Evolutionary conservation across 2,888 invertebrate genomes (phyloP).

Genomic region (Agrenia bidenticulata): DNA sequence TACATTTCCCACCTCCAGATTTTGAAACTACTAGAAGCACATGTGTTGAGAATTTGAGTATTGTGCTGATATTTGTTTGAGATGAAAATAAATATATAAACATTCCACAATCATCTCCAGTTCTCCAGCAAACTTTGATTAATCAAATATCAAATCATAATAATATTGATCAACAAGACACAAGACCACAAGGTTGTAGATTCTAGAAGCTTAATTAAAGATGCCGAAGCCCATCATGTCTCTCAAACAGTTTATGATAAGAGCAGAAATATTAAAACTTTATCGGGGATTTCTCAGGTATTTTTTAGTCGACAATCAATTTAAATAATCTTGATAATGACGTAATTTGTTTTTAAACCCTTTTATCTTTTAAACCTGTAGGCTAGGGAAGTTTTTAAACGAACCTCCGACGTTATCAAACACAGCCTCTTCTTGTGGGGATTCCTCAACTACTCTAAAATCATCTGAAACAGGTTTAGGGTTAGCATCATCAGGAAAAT

Average conservation of each 20-base stretch:
- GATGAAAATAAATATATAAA: too few relatives aligned
- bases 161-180: too few relatives aligned
- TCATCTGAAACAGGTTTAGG: background rate
- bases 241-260: conserved; percentile 46
- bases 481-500: background rate
- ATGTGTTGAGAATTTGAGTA: too few relatives aligned
- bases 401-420: conserved; percentile 5
- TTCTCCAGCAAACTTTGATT: too few relatives aligned
- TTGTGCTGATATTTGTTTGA: too few relatives aligned
- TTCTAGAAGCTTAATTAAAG: too few relatives aligned
- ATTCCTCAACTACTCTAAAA: background rate
- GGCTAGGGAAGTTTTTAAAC: conserved; percentile 18
- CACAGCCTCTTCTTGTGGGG: too few relatives aligned
- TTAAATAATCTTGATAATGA: background rate
- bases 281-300: conserved; percentile 46
- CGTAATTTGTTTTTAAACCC: background rate
- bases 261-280: conserved; percentile 44
- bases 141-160: too few relatives aligned
- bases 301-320: conserved; percentile 1
- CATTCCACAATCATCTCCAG: too few relatives aligned
- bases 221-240: conserved; percentile 35
- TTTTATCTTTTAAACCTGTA: background rate
- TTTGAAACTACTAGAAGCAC: too few relatives aligned
- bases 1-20: too few relatives aligned
- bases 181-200: too few relatives aligned